These are phyloP conservation scores for Hipposideros armiger DNA, from an alignment of 2,113 vertebrate species.

Conservation along the genomic window DNA sequence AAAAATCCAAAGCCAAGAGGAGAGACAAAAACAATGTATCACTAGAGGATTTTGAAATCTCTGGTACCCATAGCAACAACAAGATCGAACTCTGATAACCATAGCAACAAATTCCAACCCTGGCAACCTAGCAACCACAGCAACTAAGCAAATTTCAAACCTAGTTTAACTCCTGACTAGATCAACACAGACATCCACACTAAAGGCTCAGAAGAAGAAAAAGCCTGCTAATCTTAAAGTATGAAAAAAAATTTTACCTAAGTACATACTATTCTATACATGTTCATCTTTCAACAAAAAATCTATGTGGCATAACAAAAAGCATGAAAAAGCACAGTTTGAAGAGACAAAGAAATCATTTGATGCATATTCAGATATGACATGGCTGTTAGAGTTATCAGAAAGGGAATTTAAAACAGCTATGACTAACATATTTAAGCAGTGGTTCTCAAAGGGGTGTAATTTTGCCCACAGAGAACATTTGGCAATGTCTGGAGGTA, in stretches of 20 bases:
- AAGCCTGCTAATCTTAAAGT: slow-evolving; percentile 44
- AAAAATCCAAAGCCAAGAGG: slow-evolving; percentile 62
- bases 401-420: slow-evolving; percentile 62
- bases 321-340: background rate
- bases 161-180: slow-evolving; percentile 50
- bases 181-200: slow-evolving; percentile 65
- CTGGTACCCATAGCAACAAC: slow-evolving; percentile 71
- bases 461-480: slow-evolving; percentile 34
- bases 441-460: slow-evolving; percentile 35
- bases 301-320: background rate
- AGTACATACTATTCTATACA: background rate
- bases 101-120: slow-evolving; percentile 78
- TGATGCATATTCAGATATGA: slow-evolving; percentile 7
- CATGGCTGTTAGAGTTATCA: slow-evolving; percentile 8
- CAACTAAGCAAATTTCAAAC: slow-evolving; percentile 76
- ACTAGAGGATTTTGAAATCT: slow-evolving; percentile 73
- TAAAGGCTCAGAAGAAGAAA: slow-evolving; percentile 48
- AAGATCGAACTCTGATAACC: slow-evolving; percentile 74
- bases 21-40: slow-evolving; percentile 72
- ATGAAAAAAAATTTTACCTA: slow-evolving; percentile 9
- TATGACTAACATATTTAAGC: slow-evolving; percentile 57
- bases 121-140: slow-evolving; percentile 70
- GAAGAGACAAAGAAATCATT: slow-evolving; percentile 56
- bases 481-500: slow-evolving; percentile 45
- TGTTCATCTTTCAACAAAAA: slow-evolving; percentile 51